Percentiles rank a stretch among this genome's conserved stretches.
Evolutionary conservation across 2,797 vertebrate genomes (phyloP).

Genomic region (Pogoniulus pusillus): DNA sequence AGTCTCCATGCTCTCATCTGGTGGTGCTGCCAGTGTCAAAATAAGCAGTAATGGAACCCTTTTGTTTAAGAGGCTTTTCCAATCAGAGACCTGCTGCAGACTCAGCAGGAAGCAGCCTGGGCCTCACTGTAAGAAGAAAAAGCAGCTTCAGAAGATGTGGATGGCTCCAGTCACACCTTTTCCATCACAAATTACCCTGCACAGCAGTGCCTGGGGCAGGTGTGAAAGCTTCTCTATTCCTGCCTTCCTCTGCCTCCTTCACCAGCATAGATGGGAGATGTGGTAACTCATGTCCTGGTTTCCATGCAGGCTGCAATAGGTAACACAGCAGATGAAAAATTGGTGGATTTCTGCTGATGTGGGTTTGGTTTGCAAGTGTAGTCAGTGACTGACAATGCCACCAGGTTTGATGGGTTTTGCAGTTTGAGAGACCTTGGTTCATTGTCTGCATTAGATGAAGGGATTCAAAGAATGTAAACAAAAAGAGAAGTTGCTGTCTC

Average conservation of each 20-base stretch:
- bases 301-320: neutral
- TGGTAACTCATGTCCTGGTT: neutral
- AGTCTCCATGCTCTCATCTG: neutral
- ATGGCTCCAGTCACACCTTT: neutral
- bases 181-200: neutral
- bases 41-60: accelerated
- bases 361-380: neutral
- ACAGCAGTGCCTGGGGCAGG: neutral
- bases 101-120: neutral
- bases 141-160: neutral
- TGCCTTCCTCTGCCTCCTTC: neutral
- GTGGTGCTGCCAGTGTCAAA: neutral
- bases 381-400: neutral
- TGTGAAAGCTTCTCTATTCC: neutral
- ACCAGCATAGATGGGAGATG: neutral
- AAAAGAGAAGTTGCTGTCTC: neutral
- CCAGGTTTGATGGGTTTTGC: neutral
- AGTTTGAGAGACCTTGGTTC: neutral
- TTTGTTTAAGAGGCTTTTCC: neutral
- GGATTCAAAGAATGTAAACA: neutral
- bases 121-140: neutral
- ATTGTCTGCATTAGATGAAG: neutral
- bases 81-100: neutral
- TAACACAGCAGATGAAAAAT: neutral
- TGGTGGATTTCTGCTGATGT: neutral